Evolutionary conservation across 2,797 vertebrate genomes (phyloP).

Genomic region (Hipposideros larvatus): DNA sequence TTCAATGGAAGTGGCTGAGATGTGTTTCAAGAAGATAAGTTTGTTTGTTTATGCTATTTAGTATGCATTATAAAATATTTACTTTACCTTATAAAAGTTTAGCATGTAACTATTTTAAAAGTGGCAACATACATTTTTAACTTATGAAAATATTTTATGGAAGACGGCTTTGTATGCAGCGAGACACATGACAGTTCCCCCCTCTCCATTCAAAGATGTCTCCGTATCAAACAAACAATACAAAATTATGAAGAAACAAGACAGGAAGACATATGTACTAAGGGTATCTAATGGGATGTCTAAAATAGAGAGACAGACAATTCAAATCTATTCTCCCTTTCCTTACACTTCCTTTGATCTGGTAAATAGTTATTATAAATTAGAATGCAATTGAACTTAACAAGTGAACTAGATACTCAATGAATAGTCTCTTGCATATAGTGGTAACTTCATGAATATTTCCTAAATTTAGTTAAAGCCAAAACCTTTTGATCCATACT

Average conservation of each 20-base stretch:
- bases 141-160: not conserved
- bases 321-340: not conserved
- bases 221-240: not conserved
- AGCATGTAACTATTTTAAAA: not conserved
- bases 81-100: not conserved
- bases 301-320: not conserved
- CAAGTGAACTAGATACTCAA: not conserved
- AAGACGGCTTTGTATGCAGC: not conserved
- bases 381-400: not conserved
- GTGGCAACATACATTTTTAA: not conserved
- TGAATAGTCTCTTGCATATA: not conserved
- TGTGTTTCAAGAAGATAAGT: not conserved
- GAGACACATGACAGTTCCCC: accelerated
- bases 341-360: not conserved
- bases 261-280: not conserved
- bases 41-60: not conserved
- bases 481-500: not conserved
- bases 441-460: not conserved
- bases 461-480: not conserved
- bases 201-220: not conserved
- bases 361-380: not conserved
- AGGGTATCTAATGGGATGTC: not conserved
- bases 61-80: not conserved
- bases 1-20: not conserved
- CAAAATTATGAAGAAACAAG: not conserved